Evolutionary conservation across 2,888 invertebrate genomes (phyloP), one percentile per base, ranked within the genome.

Genomic region (Dynastes tityus): DNA sequence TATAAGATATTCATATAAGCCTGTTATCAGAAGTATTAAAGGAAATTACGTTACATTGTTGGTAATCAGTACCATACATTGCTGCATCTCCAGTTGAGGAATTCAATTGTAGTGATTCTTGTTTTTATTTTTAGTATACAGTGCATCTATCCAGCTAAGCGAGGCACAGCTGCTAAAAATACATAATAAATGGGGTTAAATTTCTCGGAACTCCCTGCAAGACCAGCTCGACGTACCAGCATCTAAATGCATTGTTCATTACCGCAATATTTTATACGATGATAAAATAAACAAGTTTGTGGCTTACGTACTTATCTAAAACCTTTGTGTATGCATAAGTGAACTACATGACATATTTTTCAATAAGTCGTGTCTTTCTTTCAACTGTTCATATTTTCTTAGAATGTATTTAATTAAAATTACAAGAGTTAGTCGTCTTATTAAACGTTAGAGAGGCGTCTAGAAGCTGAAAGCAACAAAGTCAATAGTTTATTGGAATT

Each of bases 181-280:
- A 22, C 22, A 61, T 27, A n/a, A 61, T 29, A 61, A 61, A 61
- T 8, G 27, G 22, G 11, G 61, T 61, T 61, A 27, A 58, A 61
- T 61, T 61, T 61, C 61, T 61, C 22, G 22, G 61, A 61, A 61
- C 22, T 61, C 61, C 61, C 29, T 61, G 61, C 11, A 27, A 22
- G 22, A 61, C 29, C 61, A 61, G 22, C 61, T 22, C 27, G 27
- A 61, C 22, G 22, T 27, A 61, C 61, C 61, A 61, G n/a, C 61
- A 27, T 61, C 29, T 27, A 11, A 61, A 22, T 5, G 29, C 22
- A 61, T 27, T 27, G 2, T 61, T 16, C 5, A 53, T 53, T 53
- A 53, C 53, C n/a, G 16, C n/a, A 53, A 16, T 53, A 11, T 11
- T 53, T 53, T n/a, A 53, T n/a, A 53, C 16, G 5, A 53, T 16